phyloP scores from a whole-genome alignment of 2,797 vertebrate genomes.

The Antennarius maculatus region DNA sequence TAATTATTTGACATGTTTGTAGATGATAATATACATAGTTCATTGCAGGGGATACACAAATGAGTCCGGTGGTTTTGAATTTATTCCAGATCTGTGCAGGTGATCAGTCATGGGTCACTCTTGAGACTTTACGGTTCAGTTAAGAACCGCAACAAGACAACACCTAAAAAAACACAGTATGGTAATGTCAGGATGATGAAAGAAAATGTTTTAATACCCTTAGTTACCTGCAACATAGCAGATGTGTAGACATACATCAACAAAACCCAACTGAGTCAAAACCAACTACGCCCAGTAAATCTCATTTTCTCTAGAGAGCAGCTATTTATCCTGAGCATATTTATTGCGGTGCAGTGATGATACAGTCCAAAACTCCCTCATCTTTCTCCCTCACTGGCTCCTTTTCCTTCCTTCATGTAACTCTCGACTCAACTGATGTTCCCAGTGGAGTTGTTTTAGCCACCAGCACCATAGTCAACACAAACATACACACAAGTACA shows the following conservation, averaged over 20 bases:
- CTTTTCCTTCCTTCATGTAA: conserved; percentile 10
- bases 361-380: conserved; percentile 49
- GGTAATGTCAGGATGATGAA: conserved; percentile 9
- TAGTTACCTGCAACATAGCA: conserved; percentile 18
- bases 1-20: conserved; percentile 1
- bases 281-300: conserved; percentile 17
- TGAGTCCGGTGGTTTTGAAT: background rate
- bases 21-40: background rate
- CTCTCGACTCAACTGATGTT: conserved; percentile 1
- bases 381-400: conserved; percentile 31
- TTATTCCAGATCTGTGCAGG: conserved; percentile 7
- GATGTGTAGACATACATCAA: conserved; percentile 36
- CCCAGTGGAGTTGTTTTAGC: conserved; percentile 54
- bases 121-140: background rate
- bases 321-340: conserved; percentile 44
- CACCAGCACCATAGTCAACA: conserved; percentile 43
- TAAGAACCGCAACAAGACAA: conserved; percentile 3
- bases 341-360: conserved; percentile 47
- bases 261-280: conserved; percentile 18
- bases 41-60: background rate
- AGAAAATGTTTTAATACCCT: conserved; percentile 21
- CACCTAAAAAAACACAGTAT: conserved; percentile 16
- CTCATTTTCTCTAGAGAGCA: conserved; percentile 27
- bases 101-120: conserved; percentile 7
- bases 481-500: conserved; percentile 32